phyloP scores from a whole-genome alignment of 2,113 vertebrate species.

The Reinhardtius hippoglossoides region DNA sequence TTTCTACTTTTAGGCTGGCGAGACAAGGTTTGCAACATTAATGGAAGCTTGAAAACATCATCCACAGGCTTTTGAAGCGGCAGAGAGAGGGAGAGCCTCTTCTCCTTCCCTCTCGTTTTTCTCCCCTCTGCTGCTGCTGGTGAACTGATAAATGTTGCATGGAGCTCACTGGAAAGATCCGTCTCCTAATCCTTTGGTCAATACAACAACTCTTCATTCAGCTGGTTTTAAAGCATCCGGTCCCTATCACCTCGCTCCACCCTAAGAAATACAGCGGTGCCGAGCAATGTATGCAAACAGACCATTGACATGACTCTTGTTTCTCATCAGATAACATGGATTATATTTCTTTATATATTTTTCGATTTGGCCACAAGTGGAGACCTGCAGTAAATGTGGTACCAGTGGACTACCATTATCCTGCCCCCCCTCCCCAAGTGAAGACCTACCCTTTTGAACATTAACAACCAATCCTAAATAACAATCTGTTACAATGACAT shows the following conservation, averaged over 20 bases:
- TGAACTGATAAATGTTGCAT: conserved; percentile 65
- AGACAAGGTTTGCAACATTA: conserved; percentile 52
- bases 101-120: neutral
- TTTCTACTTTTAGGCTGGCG: conserved; percentile 32
- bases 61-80: conserved; percentile 29
- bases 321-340: neutral
- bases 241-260: conserved; percentile 12
- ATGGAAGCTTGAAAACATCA: conserved; percentile 44
- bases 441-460: neutral
- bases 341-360: neutral
- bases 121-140: conserved; percentile 42
- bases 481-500: no score
- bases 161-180: conserved; percentile 48
- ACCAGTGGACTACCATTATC: neutral
- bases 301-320: neutral
- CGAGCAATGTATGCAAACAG: neutral
- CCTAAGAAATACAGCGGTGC: conserved; percentile 24
- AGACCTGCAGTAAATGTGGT: neutral
- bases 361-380: neutral
- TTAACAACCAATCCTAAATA: no score
- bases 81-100: neutral
- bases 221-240: conserved; percentile 35
- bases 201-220: conserved; percentile 42
- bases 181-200: conserved; percentile 58
- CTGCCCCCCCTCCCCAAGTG: neutral